Evolutionary conservation across 2,888 invertebrate species (phyloP).

Genomic region (Julus scandinavius): DNA sequence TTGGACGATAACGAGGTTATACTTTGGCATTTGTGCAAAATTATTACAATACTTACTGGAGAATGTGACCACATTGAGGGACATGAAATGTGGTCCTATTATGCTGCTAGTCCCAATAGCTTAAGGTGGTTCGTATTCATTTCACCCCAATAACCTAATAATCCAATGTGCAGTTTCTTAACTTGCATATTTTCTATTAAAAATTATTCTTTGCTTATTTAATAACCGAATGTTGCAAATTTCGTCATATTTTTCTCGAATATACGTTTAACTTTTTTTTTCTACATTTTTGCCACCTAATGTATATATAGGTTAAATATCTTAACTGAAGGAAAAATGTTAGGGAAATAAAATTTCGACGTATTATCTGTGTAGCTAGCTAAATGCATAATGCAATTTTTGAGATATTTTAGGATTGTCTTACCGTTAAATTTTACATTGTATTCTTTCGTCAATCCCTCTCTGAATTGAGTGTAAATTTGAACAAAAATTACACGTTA

Average conservation of each 20-base stretch:
- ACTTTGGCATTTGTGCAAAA: neutral
- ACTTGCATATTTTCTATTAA: too few relatives aligned
- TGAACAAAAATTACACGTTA: neutral
- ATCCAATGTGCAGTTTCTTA: too few relatives aligned
- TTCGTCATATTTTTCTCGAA: too few relatives aligned
- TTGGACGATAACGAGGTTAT: neutral
- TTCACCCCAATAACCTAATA: too few relatives aligned
- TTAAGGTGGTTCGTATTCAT: too few relatives aligned
- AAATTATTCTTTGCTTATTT: too few relatives aligned
- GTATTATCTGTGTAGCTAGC: neutral
- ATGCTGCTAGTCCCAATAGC: too few relatives aligned
- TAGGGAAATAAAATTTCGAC: neutral
- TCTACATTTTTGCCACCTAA: too few relatives aligned
- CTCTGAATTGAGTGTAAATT: neutral
- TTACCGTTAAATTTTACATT: neutral
- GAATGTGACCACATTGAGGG: too few relatives aligned
- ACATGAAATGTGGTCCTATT: too few relatives aligned
- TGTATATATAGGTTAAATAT: neutral
- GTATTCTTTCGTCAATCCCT: neutral
- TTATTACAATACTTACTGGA: neutral
- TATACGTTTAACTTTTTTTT: too few relatives aligned
- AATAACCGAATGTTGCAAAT: too few relatives aligned
- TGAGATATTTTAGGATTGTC: slow-evolving; percentile 1
- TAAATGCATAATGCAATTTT: neutral
- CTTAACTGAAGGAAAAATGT: neutral